These are phyloP conservation scores for Eidolon dupreanum DNA, from an alignment of 2,797 vertebrate species.

Conservation along the genomic window DNA sequence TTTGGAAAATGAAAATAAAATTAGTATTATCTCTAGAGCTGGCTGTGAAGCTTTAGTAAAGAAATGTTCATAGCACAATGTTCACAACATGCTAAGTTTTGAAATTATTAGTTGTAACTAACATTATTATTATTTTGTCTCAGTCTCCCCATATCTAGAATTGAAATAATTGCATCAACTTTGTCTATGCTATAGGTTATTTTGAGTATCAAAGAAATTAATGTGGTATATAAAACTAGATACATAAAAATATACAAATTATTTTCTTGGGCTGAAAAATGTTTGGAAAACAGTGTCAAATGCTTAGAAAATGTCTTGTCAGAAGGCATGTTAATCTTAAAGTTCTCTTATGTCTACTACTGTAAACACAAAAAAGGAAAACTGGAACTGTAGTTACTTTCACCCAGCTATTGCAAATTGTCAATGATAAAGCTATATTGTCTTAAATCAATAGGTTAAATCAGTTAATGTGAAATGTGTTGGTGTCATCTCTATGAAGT, in stretches of 20 bases:
- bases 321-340: neutral
- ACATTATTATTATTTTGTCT: neutral
- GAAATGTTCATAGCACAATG: neutral
- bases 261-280: neutral
- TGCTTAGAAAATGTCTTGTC: neutral
- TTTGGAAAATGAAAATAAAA: constrained; percentile 14
- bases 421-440: neutral
- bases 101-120: neutral
- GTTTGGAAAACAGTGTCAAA: neutral
- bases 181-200: neutral
- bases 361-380: neutral
- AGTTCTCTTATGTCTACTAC: neutral
- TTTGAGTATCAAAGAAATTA: neutral
- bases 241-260: neutral
- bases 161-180: neutral
- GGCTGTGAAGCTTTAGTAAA: neutral
- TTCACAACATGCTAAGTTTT: neutral
- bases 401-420: neutral
- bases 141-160: neutral
- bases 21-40: neutral
- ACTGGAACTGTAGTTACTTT: neutral
- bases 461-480: neutral
- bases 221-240: neutral
- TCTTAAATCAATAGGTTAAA: neutral
- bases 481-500: neutral